Evolutionary conservation across 2,888 invertebrate genomes (phyloP).

Genomic region (Noctua janthe): DNA sequence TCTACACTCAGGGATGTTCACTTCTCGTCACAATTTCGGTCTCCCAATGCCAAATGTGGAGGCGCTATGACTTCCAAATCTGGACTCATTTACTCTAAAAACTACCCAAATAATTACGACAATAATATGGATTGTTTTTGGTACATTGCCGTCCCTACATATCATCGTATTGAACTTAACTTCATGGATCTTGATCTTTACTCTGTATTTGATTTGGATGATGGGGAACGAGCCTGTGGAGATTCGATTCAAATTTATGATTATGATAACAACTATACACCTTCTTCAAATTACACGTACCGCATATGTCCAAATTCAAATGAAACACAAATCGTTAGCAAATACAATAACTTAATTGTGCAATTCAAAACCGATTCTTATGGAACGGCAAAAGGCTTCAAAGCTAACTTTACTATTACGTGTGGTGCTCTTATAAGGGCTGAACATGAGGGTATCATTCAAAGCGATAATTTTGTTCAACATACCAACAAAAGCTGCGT

Average conservation of each 20-base stretch:
- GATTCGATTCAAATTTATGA: constrained; percentile 64
- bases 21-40: constrained; percentile 89
- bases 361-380: constrained; percentile 91
- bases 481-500: constrained; percentile 90
- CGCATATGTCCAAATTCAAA: constrained; percentile 81
- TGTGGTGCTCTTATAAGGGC: constrained; percentile 93
- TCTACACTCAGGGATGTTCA: constrained; percentile 90
- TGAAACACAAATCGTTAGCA: constrained; percentile 86
- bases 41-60: constrained; percentile 92
- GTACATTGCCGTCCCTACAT: constrained; percentile 92
- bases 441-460: constrained; percentile 88
- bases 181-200: constrained; percentile 92
- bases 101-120: constrained; percentile 96
- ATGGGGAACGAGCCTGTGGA: constrained; percentile 29
- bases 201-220: constrained; percentile 64
- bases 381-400: constrained; percentile 94
- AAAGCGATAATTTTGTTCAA: constrained; percentile 78
- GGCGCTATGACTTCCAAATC: constrained; percentile 91
- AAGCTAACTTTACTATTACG: constrained; percentile 91
- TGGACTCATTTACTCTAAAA: constrained; percentile 94
- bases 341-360: constrained; percentile 92
- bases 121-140: constrained; percentile 94
- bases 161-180: constrained; percentile 93
- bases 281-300: constrained; percentile 86
- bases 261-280: constrained; percentile 13